These are phyloP conservation scores for Cryptus armator DNA, from an alignment of 2,888 invertebrate species.

Conservation along the genomic window DNA sequence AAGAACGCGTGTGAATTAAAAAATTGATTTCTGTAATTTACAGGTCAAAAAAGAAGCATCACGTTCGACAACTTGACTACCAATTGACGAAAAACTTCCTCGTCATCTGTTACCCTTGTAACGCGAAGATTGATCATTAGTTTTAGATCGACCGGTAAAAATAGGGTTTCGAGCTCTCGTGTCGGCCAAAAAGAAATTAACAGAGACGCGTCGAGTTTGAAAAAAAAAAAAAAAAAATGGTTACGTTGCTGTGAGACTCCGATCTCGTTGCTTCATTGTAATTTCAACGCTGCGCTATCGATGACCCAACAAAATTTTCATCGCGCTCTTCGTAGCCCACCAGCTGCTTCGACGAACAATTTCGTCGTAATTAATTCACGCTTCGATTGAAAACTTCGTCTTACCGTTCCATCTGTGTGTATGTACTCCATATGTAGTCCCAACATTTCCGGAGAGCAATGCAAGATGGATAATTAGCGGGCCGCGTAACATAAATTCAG, in stretches of 20 bases:
- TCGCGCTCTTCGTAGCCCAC: conserved; percentile 31
- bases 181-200: neutral
- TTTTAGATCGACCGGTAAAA: neutral
- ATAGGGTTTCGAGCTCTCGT: neutral
- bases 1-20: neutral
- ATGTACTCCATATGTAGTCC: neutral
- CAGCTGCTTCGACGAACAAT: conserved; percentile 17
- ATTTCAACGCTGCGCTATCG: neutral
- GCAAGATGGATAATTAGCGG: conserved; percentile 10
- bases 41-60: neutral
- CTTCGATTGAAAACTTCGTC: conserved; percentile 32
- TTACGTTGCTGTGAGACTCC: neutral
- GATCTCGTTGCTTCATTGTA: neutral
- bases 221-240: neutral
- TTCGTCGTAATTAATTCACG: conserved; percentile 36
- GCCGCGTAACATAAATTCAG: neutral
- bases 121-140: neutral
- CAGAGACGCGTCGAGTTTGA: too few species aligned
- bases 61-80: neutral
- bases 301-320: conserved; percentile 42
- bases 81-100: neutral
- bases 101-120: neutral
- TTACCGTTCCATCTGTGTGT: neutral
- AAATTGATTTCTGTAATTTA: too few species aligned
- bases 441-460: neutral